phyloP scores from a whole-genome alignment of 2,888 invertebrate genomes.

The Scaptomyza cyrtandrae region DNA sequence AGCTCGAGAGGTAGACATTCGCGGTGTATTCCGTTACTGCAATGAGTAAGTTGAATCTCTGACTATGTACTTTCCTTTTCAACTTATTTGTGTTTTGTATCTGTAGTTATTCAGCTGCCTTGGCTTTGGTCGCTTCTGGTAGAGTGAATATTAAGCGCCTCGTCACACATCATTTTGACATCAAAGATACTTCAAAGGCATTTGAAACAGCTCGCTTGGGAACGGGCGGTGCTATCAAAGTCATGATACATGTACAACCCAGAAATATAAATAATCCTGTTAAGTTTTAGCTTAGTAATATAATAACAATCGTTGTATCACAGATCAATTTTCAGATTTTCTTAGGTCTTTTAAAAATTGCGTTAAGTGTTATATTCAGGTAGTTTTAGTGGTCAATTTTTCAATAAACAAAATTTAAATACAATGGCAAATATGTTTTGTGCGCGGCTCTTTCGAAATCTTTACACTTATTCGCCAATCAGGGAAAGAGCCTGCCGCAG shows the following conservation, averaged over 20 bases:
- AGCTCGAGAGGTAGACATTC: conserved; percentile 94
- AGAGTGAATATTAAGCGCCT: conserved; percentile 92
- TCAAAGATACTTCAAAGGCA: conserved; percentile 92
- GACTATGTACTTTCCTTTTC: conserved; percentile 54
- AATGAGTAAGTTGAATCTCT: conserved; percentile 88
- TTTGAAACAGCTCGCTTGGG: conserved; percentile 93
- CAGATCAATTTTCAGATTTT: too few relatives aligned
- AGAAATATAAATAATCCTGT: conserved; percentile 85
- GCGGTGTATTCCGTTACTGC: conserved; percentile 96
- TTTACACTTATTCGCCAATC: neutral
- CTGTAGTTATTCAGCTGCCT: conserved; percentile 90
- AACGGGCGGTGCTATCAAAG: conserved; percentile 91
- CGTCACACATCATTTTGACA: conserved; percentile 92
- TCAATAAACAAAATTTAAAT: neutral
- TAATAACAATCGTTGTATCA: neutral
- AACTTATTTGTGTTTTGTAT: neutral
- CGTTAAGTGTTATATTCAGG: conserved; percentile 10
- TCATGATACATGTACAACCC: conserved; percentile 92
- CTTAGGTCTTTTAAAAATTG: too few relatives aligned
- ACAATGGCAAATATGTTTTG: conserved; percentile 19
- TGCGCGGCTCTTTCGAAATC: conserved; percentile 4
- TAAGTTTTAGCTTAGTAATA: conserved; percentile 43
- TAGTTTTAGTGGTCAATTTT: neutral
- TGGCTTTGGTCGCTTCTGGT: conserved; percentile 91
- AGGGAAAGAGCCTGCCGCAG: conserved; percentile 2